These are phyloP conservation scores for Corydoras sp. DNA, from an alignment of 2,113 vertebrate genomes.

Conservation along the genomic window DNA sequence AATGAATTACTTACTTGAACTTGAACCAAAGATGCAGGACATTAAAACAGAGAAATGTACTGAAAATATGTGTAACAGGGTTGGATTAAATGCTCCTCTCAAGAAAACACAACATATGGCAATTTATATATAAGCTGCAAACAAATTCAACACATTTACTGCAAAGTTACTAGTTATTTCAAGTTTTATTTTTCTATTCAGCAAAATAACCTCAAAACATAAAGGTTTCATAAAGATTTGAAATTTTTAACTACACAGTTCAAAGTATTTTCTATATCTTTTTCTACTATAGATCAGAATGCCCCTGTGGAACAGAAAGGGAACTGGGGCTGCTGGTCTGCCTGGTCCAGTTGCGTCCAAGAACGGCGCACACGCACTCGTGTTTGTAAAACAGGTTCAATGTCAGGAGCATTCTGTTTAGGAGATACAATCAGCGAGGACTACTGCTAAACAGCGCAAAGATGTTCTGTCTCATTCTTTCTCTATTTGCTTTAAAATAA, in stretches of 20 bases:
- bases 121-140: no score
- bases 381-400: constrained; percentile 55
- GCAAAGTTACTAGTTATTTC: no score
- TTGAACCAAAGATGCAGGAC: no score
- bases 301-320: constrained; percentile 53
- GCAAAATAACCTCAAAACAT: no score
- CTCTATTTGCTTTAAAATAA: neutral
- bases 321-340: constrained; percentile 73
- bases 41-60: no score
- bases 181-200: no score
- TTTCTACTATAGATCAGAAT: constrained; percentile 5
- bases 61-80: no score
- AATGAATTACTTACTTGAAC: no score
- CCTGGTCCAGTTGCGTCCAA: constrained; percentile 57
- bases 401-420: constrained; percentile 54
- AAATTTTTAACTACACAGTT: neutral
- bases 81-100: no score
- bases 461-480: neutral
- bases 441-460: constrained; percentile 52
- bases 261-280: neutral
- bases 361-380: constrained; percentile 57
- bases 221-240: no score
- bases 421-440: constrained; percentile 56
- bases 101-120: no score
- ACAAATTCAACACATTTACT: no score